Evolutionary conservation across 2,888 invertebrate genomes (phyloP), one percentile per base, ranked within the genome.

Genomic region (Steinernema carpocapsae): DNA sequence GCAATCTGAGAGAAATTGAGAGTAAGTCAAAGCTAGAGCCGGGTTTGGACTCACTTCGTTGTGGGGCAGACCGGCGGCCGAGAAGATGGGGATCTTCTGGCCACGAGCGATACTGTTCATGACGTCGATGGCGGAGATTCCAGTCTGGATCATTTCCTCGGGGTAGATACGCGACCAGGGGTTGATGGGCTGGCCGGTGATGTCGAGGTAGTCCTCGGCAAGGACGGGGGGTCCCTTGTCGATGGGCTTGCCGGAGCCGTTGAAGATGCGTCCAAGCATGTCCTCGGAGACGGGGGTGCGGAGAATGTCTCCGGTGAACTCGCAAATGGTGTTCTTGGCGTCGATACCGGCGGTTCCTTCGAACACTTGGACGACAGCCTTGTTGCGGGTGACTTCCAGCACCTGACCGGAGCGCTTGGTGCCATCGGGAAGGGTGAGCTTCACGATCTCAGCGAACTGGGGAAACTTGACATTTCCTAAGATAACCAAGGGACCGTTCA

Each of bases 101-200:
- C 99, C 99, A 90, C 99, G 92, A 84, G 97, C 99, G 90, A 99
- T 99, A 76, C 96, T 96, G 91, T 99, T 99, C 97, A 99, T 97
- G 84, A 97, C 96, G 89, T 99, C 99, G 84, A 99, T 97, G 81
- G 97, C 96, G 70, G 97, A 97, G 85, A 95, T 94, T 90, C 93
- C 93, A 76, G 97, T 99, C 90, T 99, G 97, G 87, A 99, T 97
- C 99, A 99, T 99, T 91, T 99, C 99, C 90, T 99, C 97, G 0
- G 99, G 99, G 89, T 99, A 99, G 88, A 97, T 99, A 92, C 99
- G 94, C 0, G 95, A 95, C 94, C 95, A 97, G 0, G 97, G 97
- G 90, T 99, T 99, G 89, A 99, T 97, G 81, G 97, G 97, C 88
- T 97, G 97, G 76, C 91, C 97, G 90, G 95, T 94, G 89, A 99